These are phyloP conservation scores for Myocastor coypus DNA, from an alignment of 2,113 vertebrate species.

Conservation along the genomic window DNA sequence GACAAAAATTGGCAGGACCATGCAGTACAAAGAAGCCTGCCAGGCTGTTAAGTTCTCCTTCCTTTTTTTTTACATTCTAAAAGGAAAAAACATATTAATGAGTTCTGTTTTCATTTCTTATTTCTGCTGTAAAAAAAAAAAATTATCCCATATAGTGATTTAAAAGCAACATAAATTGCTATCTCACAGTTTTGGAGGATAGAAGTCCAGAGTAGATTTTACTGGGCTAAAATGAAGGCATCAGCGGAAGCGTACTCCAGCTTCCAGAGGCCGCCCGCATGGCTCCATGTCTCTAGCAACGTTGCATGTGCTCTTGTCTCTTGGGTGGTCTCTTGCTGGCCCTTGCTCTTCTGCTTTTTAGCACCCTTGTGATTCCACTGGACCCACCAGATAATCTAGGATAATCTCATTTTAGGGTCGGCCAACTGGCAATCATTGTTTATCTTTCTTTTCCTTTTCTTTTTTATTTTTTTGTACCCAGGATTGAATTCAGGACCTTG, in stretches of 20 bases:
- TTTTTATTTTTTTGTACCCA: no score
- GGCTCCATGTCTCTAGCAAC: not conserved
- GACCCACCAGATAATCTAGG: not conserved
- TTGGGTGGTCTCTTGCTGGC: not conserved
- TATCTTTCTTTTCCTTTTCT: no score
- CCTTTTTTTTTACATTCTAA: conserved; percentile 51
- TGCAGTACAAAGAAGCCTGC: not conserved
- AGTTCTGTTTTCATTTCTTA: conserved; percentile 49
- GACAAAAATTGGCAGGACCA: not conserved
- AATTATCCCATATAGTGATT: not conserved
- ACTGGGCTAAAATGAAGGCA: not conserved
- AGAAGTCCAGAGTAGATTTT: not conserved
- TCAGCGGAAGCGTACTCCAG: not conserved
- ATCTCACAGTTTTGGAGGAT: not conserved
- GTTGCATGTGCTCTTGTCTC: not conserved
- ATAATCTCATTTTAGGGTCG: conserved; percentile 3
- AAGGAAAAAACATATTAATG: not conserved
- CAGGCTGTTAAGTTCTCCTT: conserved; percentile 41
- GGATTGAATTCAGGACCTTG: no score
- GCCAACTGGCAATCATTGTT: not conserved
- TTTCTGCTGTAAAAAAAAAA: conserved; percentile 38
- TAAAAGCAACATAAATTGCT: not conserved
- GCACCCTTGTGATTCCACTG: not conserved
- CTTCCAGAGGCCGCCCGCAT: not conserved
- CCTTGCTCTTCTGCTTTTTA: not conserved